Evolutionary conservation across 2,113 vertebrate genomes (phyloP), one percentile per base, ranked within the genome.

Genomic region (Ammospiza caudacuta): DNA sequence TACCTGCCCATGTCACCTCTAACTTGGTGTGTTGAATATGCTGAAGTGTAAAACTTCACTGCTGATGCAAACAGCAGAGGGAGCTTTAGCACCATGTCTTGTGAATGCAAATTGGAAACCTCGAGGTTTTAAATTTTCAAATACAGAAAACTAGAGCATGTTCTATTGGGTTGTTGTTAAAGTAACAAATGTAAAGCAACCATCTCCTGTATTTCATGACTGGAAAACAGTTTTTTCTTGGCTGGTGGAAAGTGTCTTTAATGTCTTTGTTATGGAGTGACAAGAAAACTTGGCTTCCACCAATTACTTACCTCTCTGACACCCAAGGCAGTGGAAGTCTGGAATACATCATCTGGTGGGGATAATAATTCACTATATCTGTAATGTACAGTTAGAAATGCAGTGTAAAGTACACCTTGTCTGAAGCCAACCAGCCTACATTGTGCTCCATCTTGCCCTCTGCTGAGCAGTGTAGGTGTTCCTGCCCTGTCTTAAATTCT

Each of bases 41-140:
- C 55, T 16, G 20, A 62, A 41, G 17, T 62, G 57, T 55, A 23
- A 44, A 61, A 61, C 12, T 47, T 39, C 39, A 5, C 27, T 61
- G 69, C 41, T 68, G 41, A 31, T 61, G 54, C 68, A 43, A 39
- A 95, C 97, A 94, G 90, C 94, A 97, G 97, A 93, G 97, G 97
- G 96, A 96, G 96, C 96, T 86, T 64, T 67, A 94, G 55, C 37
- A 79, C 85, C 2, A 0, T 1, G 4, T 51, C 41, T 83, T 73
- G 83, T 29, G 25, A 54, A 6, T 5, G 5, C 14, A 7, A 12
- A 9, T 6, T 79, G 54, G 64, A 52, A 72, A 69, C 7, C 3
- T 59, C 24, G 13, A 57, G n/a, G 8, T 12, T 90, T 92, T 81
- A 72, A 46, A n/a, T 33, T 83, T 87, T 27, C 9, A 47, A 15